Conservation (phyloP, 1,140 invertebrate genomes). For the Mycetomoellerius zeteki region DNA sequence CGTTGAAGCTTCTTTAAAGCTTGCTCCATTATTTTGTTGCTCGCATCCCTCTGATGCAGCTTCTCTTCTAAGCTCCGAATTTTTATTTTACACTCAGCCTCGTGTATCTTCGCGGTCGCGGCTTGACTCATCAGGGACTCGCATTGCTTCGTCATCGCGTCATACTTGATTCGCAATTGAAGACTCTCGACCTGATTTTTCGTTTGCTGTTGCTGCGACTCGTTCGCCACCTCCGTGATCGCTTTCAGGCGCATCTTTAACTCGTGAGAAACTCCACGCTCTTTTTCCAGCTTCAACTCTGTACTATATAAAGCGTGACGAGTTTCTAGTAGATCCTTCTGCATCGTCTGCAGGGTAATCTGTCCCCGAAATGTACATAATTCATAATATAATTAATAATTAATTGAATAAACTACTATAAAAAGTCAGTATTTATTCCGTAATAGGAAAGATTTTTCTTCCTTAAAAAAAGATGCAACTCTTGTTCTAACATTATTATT, state of each 20-base stretch:
- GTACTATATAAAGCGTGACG: slow-evolving; percentile 74
- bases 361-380: slow-evolving; percentile 28
- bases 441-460: neutral
- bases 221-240: slow-evolving; percentile 65
- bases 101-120: slow-evolving; percentile 71
- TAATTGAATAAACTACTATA: neutral
- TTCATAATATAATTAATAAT: neutral
- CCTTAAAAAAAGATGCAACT: neutral
- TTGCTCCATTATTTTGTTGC: slow-evolving; percentile 70
- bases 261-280: slow-evolving; percentile 75
- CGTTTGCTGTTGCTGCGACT: slow-evolving; percentile 80
- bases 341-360: slow-evolving; percentile 63
- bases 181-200: slow-evolving; percentile 72
- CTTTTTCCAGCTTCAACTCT: slow-evolving; percentile 75
- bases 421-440: neutral
- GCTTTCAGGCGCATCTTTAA: slow-evolving; percentile 75
- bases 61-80: slow-evolving; percentile 72
- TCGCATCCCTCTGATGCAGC: slow-evolving; percentile 49
- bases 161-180: slow-evolving; percentile 77
- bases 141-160: slow-evolving; percentile 73
- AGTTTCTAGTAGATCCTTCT: slow-evolving; percentile 74
- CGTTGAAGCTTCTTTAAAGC: slow-evolving; percentile 67
- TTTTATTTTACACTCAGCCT: slow-evolving; percentile 74
- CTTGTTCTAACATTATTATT: neutral
- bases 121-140: slow-evolving; percentile 76